phyloP scores from a whole-genome alignment of 2,888 invertebrate species.

The Selenia dentaria region DNA sequence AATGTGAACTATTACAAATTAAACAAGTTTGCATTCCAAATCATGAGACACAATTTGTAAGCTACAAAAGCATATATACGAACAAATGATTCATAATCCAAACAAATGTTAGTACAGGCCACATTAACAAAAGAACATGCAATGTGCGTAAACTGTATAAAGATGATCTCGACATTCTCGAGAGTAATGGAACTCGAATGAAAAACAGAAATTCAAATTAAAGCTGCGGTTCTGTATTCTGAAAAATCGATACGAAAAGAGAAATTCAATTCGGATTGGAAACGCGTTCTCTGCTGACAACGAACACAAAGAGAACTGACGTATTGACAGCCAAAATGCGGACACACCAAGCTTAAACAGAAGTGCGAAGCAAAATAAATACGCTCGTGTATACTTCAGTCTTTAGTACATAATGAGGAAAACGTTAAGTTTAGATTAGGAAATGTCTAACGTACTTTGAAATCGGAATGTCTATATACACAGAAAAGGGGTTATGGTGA shows the following conservation, averaged over 20 bases:
- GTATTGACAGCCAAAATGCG: constrained; percentile 41
- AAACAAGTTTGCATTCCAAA: too few species aligned
- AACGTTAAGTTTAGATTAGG: constrained; percentile 11
- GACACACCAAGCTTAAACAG: constrained; percentile 23
- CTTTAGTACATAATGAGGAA: constrained; percentile 17
- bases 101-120: too few species aligned
- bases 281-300: constrained; percentile 35
- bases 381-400: constrained; percentile 12
- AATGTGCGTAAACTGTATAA: constrained; percentile 22
- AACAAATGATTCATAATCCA: too few species aligned
- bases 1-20: too few species aligned
- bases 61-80: too few species aligned
- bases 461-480: constrained; percentile 6
- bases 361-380: constrained; percentile 22
- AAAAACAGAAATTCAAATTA: constrained; percentile 29
- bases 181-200: constrained; percentile 27
- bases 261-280: constrained; percentile 43
- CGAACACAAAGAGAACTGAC: constrained; percentile 37
- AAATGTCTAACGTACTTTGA: constrained; percentile 11
- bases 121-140: constrained; percentile 17
- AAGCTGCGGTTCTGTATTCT: constrained; percentile 26
- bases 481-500: constrained; percentile 7
- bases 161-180: constrained; percentile 18
- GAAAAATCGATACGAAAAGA: constrained; percentile 35
- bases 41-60: too few species aligned